A percentile compares a stretch with the other conserved stretches of the same genome.
Evolutionary conservation across 2,888 invertebrate genomes (phyloP).

Genomic region (Ophraella communa): DNA sequence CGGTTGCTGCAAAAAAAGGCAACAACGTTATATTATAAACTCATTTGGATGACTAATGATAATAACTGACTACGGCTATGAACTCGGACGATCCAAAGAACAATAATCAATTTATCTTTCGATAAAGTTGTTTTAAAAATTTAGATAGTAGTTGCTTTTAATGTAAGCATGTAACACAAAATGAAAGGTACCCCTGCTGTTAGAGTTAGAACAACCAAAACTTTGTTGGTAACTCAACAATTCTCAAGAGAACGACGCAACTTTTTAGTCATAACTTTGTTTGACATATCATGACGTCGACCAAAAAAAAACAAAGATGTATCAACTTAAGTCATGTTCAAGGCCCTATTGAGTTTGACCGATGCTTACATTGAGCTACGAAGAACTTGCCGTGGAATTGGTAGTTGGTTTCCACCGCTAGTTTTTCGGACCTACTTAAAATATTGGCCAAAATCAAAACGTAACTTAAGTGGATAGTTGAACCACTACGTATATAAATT

Average conservation of each 20-base stretch:
- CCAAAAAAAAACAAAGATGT: constrained; percentile 15
- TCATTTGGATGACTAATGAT: constrained; percentile 11
- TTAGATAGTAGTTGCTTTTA: constrained; percentile 48
- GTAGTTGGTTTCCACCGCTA: constrained; percentile 1
- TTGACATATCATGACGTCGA: constrained; percentile 40
- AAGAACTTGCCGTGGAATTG: constrained; percentile 22
- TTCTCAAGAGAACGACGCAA: constrained; percentile 46
- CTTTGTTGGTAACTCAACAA: constrained; percentile 35
- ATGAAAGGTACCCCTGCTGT: constrained; percentile 55
- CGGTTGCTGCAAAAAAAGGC: constrained; percentile 93
- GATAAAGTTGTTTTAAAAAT: constrained; percentile 30
- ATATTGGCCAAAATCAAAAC: constrained; percentile 34
- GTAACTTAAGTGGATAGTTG: constrained; percentile 34
- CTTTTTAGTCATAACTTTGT: constrained; percentile 11
- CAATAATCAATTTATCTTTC: constrained; percentile 35
- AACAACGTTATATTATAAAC: constrained; percentile 68
- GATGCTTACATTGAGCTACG: constrained; percentile 23
- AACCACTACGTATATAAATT: not conserved
- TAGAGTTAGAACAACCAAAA: constrained; percentile 45
- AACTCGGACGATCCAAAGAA: constrained; percentile 41
- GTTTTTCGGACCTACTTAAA: constrained; percentile 20
- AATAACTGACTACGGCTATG: constrained; percentile 46
- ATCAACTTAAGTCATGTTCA: constrained; percentile 48
- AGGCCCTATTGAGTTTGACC: constrained; percentile 54
- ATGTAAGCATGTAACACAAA: constrained; percentile 38